A percentile compares a stretch with the other conserved stretches of the same genome.
phyloP scores from a whole-genome alignment of 2,797 vertebrate species.

The Sebastes cheni region DNA sequence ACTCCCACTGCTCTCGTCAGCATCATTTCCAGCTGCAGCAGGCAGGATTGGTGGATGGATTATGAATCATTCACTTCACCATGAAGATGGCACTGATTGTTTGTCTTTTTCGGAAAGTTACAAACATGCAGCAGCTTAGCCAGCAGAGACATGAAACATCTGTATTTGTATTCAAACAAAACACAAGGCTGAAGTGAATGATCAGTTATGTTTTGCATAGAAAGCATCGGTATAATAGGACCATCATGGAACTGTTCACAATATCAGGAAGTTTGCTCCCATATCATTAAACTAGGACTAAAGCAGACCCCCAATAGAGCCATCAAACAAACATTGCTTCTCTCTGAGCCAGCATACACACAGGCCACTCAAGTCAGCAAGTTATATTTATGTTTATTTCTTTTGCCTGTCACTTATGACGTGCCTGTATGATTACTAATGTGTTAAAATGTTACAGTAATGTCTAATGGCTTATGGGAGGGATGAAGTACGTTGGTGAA shows the following conservation, averaged over 20 bases:
- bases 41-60: background rate
- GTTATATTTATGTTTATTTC: slow-evolving; percentile 6
- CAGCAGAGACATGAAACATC: background rate
- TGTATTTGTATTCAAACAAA: background rate
- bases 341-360: background rate
- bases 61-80: background rate
- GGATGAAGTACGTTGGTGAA: slow-evolving; percentile 10
- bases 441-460: slow-evolving; percentile 28
- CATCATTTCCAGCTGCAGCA: background rate
- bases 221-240: background rate
- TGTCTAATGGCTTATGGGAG: slow-evolving; percentile 22
- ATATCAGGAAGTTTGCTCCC: slow-evolving; percentile 1
- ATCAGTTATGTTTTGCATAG: background rate
- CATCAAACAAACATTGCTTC: background rate
- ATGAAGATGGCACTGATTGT: background rate
- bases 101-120: background rate
- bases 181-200: background rate
- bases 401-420: background rate
- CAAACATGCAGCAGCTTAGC: background rate
- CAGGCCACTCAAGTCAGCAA: background rate
- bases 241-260: background rate
- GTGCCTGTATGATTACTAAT: background rate
- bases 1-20: background rate
- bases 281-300: slow-evolving; percentile 1
- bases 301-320: background rate